Base-by-base conservation (phyloP, 2,113 vertebrate genomes). In the Ammospiza caudacuta region DNA sequence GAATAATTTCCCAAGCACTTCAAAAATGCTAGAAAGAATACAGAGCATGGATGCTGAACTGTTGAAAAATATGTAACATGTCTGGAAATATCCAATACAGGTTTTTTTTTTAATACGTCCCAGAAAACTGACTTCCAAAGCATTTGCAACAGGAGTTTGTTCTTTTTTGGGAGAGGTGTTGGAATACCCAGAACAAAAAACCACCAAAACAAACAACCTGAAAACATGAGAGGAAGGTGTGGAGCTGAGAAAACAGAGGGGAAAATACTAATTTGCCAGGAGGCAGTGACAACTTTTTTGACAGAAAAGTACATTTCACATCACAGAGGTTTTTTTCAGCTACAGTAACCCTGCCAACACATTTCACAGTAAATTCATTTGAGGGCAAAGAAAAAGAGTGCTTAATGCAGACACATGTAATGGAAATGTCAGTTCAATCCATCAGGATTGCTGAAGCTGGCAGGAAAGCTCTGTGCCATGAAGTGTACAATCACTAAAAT, bases 401-500 rank as follows among this genome's bases (percentile, higher is more conserved):
- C 94, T 98, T 97, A 96, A 98, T 98, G 98, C 94, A 97, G 95
- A 97, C 97, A 97, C 97, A 97, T 97, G 90, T 96, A 98, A 98
- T 97, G 89, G 96, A 98, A 99, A 98, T 98, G 97, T 97, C 98
- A 98, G 92, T 49, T 94, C 94, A 95, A 98, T 98, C 98, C 97
- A 97, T 98, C 98, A 98, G 90, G 91, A 92, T 79, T 94, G 95
- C 96, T 90, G 52, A 90, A 90, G 87, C 90, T 96, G 96, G 89
- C 95, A 97, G 97, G 93, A 83, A 76, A 96, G 90, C 52, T 88
- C 95, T 85, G 83, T 3, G 4, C 61, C 73, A 78, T 37, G 79
- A 94, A 94, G 83, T 94, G 97, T 83, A 96, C 93, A 87, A 54
- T 51, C 19, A 47, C 70, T 93, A 90, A 91, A 94, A 94, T 84